Conservation (phyloP, 2,888 invertebrate species). For the Liodrosophila aerea region DNA sequence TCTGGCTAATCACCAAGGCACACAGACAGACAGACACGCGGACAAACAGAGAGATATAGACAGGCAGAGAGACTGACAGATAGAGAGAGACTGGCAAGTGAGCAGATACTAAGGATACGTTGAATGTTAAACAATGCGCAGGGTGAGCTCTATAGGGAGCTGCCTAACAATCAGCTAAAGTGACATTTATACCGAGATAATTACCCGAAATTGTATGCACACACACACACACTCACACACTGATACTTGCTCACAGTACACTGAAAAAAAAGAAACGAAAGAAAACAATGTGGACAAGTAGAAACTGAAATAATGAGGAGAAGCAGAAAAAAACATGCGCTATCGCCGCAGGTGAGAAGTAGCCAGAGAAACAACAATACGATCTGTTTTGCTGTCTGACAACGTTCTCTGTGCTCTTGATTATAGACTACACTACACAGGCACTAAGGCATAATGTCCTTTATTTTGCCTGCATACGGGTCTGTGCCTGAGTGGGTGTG, state of each 20-base stretch:
- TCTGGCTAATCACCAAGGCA: conserved; percentile 54
- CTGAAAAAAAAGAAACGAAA: neutral
- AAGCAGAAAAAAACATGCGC: conserved; percentile 12
- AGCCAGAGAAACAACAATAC: conserved; percentile 16
- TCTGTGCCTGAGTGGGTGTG: neutral
- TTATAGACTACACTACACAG: conserved; percentile 42
- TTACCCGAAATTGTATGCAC: conserved; percentile 56
- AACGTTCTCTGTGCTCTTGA: conserved; percentile 11
- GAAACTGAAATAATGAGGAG: conserved; percentile 23
- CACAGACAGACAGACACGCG: conserved; percentile 23
- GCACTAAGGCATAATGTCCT: conserved; percentile 32
- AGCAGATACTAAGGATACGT: conserved; percentile 4
- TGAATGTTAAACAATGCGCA: neutral
- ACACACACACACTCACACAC: conserved; percentile 14
- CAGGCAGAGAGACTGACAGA: neutral
- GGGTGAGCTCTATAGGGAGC: conserved; percentile 27
- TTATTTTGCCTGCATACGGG: conserved; percentile 5
- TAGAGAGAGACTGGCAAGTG: neutral
- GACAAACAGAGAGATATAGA: neutral
- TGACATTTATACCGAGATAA: conserved; percentile 64
- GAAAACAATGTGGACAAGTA: conserved; percentile 14
- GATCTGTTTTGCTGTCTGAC: conserved; percentile 16
- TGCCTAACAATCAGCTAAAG: conserved; percentile 63
- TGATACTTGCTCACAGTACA: conserved; percentile 6
- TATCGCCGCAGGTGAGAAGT: conserved; percentile 19